Evolutionary conservation across 2,113 vertebrate genomes (phyloP), one percentile per base, ranked within the genome.

Genomic region (Brachyhypopomus occidentalis): DNA sequence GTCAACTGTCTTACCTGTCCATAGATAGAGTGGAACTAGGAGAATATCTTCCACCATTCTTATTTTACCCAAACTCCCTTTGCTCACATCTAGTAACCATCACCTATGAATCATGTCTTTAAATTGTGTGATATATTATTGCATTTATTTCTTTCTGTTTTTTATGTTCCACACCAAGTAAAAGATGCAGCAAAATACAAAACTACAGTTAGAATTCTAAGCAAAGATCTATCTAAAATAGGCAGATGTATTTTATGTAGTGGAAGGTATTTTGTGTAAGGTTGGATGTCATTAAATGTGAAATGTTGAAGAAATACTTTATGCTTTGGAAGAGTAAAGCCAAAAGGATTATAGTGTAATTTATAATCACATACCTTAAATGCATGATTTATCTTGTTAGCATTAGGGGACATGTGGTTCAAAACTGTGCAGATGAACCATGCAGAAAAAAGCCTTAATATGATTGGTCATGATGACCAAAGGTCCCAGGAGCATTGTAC

Each of bases 381-480:
- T 78, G 48, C 52, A 78, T 41, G 17, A 52, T 52, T 82, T 78
- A 85, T 77, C 72, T 78, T 41, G 75, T 86, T 83, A 80, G 80
- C 25, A 64, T 69, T 55, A 63, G 83, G 82, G 67, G 73, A 80
- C 77, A 85, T 59, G 72, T 62, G 58, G 78, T 77, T 77, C 62
- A 84, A 63, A 72, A 64, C 55, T 83, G 77, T 70, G 72, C 23
- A 27, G 76, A 77, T 22, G 36, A 77, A 52, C 25, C 14, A 58
- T 34, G n/a, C 71, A 55, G 56, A 23, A 84, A 63, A 77, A 36
- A 86, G 11, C 20, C 41, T 16, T 79, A 77, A 93, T 93, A 64
- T 69, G 60, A 92, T 91, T 91, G 85, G 87, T 87, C 82, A 59
- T 73, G 69, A 78, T 85, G 84, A 87, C 77, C 74, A 80, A 25